A percentile compares a stretch with the other conserved stretches of the same genome.
Evolutionary conservation across 2,113 vertebrate species (phyloP).

Genomic region (Apus apus): DNA sequence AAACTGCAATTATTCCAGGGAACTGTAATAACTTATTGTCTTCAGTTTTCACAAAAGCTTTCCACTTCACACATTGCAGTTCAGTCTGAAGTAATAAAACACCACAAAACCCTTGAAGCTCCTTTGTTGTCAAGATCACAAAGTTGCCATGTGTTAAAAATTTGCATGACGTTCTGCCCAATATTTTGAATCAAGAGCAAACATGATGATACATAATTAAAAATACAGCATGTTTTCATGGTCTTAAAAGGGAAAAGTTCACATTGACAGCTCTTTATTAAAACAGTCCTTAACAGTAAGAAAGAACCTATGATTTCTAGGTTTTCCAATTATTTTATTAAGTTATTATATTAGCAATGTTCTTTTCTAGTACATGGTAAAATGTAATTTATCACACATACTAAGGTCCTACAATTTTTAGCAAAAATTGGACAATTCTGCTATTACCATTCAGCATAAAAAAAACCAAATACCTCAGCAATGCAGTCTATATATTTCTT

Average conservation of each 20-base stretch:
- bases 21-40: not conserved
- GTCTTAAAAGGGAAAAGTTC: not conserved
- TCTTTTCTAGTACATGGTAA: not conserved
- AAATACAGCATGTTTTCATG: not conserved
- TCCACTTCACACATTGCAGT: not conserved
- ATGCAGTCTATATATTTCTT: not conserved
- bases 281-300: not conserved
- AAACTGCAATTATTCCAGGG: conserved; percentile 22
- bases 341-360: not conserved
- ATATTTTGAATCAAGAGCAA: not conserved
- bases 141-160: conserved; percentile 12
- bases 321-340: not conserved
- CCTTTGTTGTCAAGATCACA: conserved; percentile 10
- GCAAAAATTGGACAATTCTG: not conserved
- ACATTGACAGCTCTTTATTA: not conserved
- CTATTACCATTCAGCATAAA: not conserved
- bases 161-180: not conserved
- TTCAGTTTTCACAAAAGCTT: conserved; percentile 44
- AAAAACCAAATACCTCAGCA: not conserved
- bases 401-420: not conserved
- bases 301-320: not conserved
- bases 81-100: conserved; percentile 6
- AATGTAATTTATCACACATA: not conserved
- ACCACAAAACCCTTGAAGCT: not conserved
- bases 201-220: not conserved